These are phyloP conservation scores for Steinernema scapterisci DNA, from an alignment of 2,888 invertebrate species.

Conservation along the genomic window DNA sequence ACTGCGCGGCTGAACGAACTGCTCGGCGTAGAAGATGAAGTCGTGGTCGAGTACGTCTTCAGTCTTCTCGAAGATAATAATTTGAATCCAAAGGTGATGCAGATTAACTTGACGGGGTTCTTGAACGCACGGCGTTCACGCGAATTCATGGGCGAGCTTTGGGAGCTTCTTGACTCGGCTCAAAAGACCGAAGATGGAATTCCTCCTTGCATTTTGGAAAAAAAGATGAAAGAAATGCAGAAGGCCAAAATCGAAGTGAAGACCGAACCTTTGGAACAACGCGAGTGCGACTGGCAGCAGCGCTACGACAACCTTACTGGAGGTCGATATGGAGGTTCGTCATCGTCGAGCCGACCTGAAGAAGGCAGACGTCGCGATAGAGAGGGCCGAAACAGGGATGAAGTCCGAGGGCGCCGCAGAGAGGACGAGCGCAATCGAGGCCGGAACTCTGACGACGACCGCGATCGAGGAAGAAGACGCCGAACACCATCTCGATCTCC, in stretches of 20 bases:
- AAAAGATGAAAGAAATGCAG: conserved; percentile 94
- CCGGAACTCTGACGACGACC: conserved; percentile 12
- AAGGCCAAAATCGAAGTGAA: conserved; percentile 72
- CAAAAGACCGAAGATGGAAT: conserved; percentile 94
- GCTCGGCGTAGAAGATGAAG: conserved; percentile 96
- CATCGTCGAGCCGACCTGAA: not conserved
- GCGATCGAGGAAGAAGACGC: conserved; percentile 22
- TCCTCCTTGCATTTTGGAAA: conserved; percentile 88
- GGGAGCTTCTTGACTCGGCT: conserved; percentile 91
- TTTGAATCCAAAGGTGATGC: conserved; percentile 75
- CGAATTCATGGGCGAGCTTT: conserved; percentile 95
- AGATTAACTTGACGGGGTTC: conserved; percentile 99
- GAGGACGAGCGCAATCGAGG: conserved; percentile 13
- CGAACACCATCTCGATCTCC: conserved; percentile 34
- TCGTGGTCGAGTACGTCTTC: conserved; percentile 96
- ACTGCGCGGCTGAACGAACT: conserved; percentile 93
- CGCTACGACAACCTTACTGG: conserved; percentile 49
- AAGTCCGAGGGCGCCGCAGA: conserved; percentile 29
- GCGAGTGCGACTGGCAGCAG: conserved; percentile 45
- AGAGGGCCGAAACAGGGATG: conserved; percentile 32
- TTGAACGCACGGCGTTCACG: conserved; percentile 95
- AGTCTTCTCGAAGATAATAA: conserved; percentile 90
- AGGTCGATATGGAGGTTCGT: conserved; percentile 42
- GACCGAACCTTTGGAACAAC: conserved; percentile 35
- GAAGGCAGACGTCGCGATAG: conserved; percentile 28